phyloP scores from a whole-genome alignment of 2,113 vertebrate genomes.

The Catharus minimus region DNA sequence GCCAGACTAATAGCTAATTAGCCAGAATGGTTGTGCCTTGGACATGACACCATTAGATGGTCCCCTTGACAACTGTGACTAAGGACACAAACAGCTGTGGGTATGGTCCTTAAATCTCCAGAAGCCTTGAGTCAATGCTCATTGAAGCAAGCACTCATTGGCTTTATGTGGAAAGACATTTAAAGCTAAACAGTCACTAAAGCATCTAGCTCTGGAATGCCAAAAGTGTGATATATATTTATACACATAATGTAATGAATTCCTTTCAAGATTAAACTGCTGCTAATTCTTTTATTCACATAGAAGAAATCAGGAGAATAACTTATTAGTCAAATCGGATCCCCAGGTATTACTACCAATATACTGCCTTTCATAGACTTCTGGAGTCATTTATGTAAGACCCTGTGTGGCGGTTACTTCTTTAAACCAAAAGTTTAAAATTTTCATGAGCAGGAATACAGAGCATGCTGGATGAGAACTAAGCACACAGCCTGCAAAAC shows the following conservation, averaged over 20 bases:
- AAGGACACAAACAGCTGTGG: background rate
- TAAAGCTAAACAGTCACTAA: background rate
- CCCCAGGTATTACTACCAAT: background rate
- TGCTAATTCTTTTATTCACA: background rate
- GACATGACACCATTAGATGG: background rate
- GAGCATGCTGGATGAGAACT: background rate
- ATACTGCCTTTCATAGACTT: background rate
- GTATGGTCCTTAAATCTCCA: background rate
- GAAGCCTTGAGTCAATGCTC: background rate
- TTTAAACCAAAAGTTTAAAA: background rate
- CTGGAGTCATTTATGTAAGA: background rate
- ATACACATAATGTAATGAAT: background rate
- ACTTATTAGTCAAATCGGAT: background rate
- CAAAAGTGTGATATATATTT: background rate
- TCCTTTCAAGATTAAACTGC: background rate
- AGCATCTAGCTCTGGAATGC: background rate
- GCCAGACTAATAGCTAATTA: conserved; percentile 3
- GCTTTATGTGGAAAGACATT: background rate
- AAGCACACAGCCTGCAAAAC: background rate
- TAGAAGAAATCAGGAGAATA: background rate
- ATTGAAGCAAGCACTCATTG: background rate
- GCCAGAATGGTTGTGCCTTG: background rate
- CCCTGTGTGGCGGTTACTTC: background rate
- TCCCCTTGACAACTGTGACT: conserved; percentile 11
- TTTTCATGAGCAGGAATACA: background rate